phyloP scores from a whole-genome alignment of 2,888 invertebrate genomes.

The Strigamia transsilvanica region DNA sequence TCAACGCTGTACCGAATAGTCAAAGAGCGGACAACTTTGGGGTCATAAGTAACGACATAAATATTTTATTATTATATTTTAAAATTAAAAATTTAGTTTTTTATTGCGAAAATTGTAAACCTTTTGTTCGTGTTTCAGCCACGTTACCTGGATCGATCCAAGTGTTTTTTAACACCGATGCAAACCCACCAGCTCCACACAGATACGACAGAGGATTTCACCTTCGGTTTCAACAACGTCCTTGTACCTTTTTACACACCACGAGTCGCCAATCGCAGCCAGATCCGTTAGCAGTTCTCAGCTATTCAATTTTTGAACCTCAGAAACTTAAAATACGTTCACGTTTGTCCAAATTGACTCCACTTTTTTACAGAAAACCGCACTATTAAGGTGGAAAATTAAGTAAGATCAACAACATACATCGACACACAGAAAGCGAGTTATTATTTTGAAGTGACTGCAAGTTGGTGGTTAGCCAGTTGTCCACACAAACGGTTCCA shows the following conservation, averaged over 20 bases:
- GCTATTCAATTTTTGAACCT: background rate
- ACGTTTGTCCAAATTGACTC: slow-evolving; percentile 14
- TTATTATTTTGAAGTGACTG: background rate
- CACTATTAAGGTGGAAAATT: background rate
- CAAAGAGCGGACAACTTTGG: background rate
- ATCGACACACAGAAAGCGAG: background rate
- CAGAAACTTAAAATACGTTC: slow-evolving; percentile 11
- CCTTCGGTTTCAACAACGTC: slow-evolving; percentile 55
- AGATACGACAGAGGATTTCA: slow-evolving; percentile 55
- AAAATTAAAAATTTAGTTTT: background rate
- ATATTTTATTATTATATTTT: background rate
- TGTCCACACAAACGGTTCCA: slow-evolving; percentile 92
- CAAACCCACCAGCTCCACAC: slow-evolving; percentile 51
- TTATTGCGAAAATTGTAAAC: slow-evolving; percentile 2
- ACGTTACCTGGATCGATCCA: slow-evolving; percentile 54
- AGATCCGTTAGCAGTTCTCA: background rate
- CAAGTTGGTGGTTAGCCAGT: slow-evolving; percentile 68
- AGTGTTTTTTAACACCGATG: slow-evolving; percentile 54
- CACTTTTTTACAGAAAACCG: slow-evolving; percentile 42
- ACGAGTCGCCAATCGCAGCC: background rate
- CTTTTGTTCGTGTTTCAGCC: slow-evolving; percentile 49
- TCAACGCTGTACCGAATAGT: slow-evolving; percentile 55
- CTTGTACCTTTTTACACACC: slow-evolving; percentile 53
- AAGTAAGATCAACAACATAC: background rate
- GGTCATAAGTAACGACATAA: slow-evolving; percentile 41